These are phyloP conservation scores for Brachionichthys hirsutus DNA, from an alignment of 2,113 vertebrate species.

Conservation along the genomic window DNA sequence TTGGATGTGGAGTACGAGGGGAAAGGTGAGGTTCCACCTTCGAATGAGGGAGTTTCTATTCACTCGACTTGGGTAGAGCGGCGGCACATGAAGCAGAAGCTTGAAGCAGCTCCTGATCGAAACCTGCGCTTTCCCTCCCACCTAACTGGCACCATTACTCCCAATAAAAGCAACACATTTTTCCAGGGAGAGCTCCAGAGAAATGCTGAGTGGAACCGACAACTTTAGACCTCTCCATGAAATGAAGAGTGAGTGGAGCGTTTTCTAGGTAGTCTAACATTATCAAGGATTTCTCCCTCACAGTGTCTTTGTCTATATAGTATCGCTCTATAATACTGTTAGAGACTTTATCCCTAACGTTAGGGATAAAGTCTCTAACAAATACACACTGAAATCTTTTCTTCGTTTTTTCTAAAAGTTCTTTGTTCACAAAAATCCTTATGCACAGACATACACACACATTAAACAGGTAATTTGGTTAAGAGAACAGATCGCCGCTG, in stretches of 20 bases:
- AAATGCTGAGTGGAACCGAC: constrained; percentile 53
- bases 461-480: constrained; percentile 52
- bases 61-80: neutral
- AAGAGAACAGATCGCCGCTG: constrained; percentile 46
- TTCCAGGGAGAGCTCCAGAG: constrained; percentile 31
- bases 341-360: too few relatives aligned
- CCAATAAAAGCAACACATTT: constrained; percentile 55
- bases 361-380: too few relatives aligned
- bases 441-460: constrained; percentile 28
- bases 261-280: constrained; percentile 17
- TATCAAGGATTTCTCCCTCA: too few relatives aligned
- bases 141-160: constrained; percentile 48
- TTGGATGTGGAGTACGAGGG: constrained; percentile 12
- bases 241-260: constrained; percentile 35
- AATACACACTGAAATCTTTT: too few relatives aligned
- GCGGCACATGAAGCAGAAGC: neutral
- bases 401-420: constrained; percentile 3
- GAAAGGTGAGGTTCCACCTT: constrained; percentile 10
- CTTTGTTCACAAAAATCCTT: constrained; percentile 10
- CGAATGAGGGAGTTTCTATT: neutral
- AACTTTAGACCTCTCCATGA: constrained; percentile 51
- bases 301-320: too few relatives aligned
- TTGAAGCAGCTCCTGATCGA: constrained; percentile 21
- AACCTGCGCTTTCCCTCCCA: constrained; percentile 46
- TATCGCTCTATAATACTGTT: too few relatives aligned